Evolutionary conservation across 2,888 invertebrate species (phyloP).

Genomic region (Sipha maydis): DNA sequence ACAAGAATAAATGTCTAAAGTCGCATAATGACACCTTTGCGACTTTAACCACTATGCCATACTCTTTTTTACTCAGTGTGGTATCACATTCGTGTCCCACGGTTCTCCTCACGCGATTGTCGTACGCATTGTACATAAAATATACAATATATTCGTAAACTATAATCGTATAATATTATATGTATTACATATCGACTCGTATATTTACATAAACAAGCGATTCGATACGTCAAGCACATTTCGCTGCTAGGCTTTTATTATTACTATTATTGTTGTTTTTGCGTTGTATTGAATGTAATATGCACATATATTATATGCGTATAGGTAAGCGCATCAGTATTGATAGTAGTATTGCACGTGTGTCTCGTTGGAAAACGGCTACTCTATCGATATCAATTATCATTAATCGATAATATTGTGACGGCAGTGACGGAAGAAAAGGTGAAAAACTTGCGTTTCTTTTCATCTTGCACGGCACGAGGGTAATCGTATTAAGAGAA

Average conservation of each 20-base stretch:
- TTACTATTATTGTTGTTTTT: too few species aligned
- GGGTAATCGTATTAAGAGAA: background rate
- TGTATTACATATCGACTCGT: background rate
- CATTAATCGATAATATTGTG: background rate
- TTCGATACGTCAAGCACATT: background rate
- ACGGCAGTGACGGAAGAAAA: background rate
- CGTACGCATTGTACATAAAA: background rate
- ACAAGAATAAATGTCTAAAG: background rate
- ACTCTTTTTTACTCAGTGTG: too few species aligned
- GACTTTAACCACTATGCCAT: too few species aligned
- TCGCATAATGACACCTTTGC: background rate
- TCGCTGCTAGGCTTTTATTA: too few species aligned
- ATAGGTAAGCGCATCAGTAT: too few species aligned
- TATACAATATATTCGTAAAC: too few species aligned
- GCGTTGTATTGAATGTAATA: too few species aligned
- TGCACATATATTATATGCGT: too few species aligned
- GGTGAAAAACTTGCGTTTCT: background rate
- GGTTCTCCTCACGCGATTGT: background rate
- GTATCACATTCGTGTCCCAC: too few species aligned
- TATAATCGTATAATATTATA: background rate
- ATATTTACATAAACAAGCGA: background rate
- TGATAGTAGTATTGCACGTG: background rate
- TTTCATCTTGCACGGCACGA: background rate
- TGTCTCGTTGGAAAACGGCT: background rate
- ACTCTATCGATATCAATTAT: background rate